Base-by-base conservation (phyloP, 1,140 invertebrate genomes). In the Drosophila yakuba region DNA sequence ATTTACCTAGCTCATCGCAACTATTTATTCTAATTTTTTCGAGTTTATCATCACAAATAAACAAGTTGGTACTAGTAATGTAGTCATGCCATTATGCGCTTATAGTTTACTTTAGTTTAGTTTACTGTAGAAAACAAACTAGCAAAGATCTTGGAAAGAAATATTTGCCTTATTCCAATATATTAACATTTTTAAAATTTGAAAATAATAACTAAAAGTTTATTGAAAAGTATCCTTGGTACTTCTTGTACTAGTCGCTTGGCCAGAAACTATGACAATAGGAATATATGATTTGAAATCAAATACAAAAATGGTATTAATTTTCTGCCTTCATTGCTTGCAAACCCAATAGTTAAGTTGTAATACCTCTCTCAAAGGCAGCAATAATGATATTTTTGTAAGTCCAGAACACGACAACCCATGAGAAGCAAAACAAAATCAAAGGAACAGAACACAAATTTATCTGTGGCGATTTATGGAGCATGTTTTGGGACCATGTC, bases 381-480 rank as follows among this genome's bases (percentile, higher is more conserved):
- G 17, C 39, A 39, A 59, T 73, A 80, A 84, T 80, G 73, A 85
- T 85, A 85, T 74, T 85, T 76, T 85, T 63, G 56, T 62, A 67
- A 48, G 61, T 44, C 47, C 36, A 44, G 48, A 38, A 41, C 17
- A 44, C 41, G 66, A 55, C 56, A 67, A 44, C 14, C 66, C 63
- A 60, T 43, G 50, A 39, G 45, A 43, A 81, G 57, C 77, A 77
- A 85, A 78, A 74, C 60, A 75, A 83, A 83, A 88, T 88, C 72
- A 76, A 76, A 75, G 45, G 79, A 82, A 74, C 74, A 74, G 52
- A 71, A 71, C 52, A 58, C 51, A 83, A 89, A 89, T 88, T 79
- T 86, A 86, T 89, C 79, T 86, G 83, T 71, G 86, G 76, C 83
- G 67, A 88, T 86, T 86, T 86, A 86, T 86, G 72, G 51, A 57